Evolutionary conservation across 2,797 vertebrate species (phyloP).

Genomic region (Fratercula arctica): DNA sequence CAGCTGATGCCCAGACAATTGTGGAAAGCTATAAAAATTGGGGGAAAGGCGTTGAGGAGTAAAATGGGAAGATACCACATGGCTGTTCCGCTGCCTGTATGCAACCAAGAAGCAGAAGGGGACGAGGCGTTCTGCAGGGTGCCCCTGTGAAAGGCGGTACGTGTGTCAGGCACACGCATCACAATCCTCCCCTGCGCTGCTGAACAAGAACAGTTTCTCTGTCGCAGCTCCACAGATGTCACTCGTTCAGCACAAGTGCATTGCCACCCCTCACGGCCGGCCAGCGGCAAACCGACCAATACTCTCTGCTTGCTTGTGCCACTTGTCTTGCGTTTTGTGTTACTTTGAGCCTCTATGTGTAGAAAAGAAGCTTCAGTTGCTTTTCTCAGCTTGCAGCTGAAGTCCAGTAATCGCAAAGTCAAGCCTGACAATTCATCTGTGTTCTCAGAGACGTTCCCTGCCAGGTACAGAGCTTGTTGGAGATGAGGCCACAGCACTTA

Average conservation of each 20-base stretch:
- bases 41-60: background rate
- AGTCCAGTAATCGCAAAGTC: background rate
- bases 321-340: background rate
- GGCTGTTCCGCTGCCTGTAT: background rate
- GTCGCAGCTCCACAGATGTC: background rate
- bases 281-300: background rate
- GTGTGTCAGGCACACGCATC: rapidly evolving
- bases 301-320: background rate
- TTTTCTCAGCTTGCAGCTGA: background rate
- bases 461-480: background rate
- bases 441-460: background rate
- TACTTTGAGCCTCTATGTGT: background rate
- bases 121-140: background rate
- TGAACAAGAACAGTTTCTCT: background rate
- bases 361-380: background rate
- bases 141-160: rapidly evolving
- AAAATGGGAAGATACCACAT: background rate
- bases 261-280: background rate
- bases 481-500: background rate
- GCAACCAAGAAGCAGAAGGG: background rate
- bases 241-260: rapidly evolving
- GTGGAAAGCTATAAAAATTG: background rate
- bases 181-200: rapidly evolving
- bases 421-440: background rate
- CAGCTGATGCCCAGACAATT: background rate